Evolutionary conservation across 2,888 invertebrate genomes (phyloP), one percentile per base, ranked within the genome.

Genomic region (Leptinotarsa juncta): DNA sequence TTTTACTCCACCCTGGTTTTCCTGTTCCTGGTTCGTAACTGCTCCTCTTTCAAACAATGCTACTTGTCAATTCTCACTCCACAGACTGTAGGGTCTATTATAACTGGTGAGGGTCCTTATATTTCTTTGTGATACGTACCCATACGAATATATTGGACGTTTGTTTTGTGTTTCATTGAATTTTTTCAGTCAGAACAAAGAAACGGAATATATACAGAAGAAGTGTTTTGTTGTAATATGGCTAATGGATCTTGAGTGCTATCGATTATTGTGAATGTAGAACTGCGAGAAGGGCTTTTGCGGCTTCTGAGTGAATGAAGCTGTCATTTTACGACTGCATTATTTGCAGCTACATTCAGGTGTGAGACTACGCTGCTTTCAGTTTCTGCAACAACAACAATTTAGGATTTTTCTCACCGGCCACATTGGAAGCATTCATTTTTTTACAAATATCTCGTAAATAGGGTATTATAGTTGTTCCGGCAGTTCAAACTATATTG

Each of bases 11-110:
- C 3, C 16, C n/a, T 51, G 4, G 65, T 73, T 73, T 73, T 73
- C 65, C 70, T 55, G 73, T 73, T 70, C 53, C 49, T 68, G 48
- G 62, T 53, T 66, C 32, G 57, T 70, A 73, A 73, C 73, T 70
- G 73, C 53, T 70, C 67, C 73, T 67, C 60, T 20, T 60, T 50
- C 57, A 60, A 73, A 73, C 73, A 73, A 73, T 60, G 57, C 48
- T 48, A 26, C 65, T 73, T 48, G 73, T 69, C 70, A 67, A 67
- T 67, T 66, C 50, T 48, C 70, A 70, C 70, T 51, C 20, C 20
- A 70, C 50, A 66, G 66, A 66, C 51, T 65, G 67, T 51, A 70
- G 70, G 62, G 70, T 50, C 72, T 48, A 73, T 73, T 73, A 67
- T 67, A 18, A 62, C 62, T 62, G 26, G 26, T 62, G 3, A 62